Conservation (phyloP, 64 coral and sea anemone genomes). For the Porites australiensis region DNA sequence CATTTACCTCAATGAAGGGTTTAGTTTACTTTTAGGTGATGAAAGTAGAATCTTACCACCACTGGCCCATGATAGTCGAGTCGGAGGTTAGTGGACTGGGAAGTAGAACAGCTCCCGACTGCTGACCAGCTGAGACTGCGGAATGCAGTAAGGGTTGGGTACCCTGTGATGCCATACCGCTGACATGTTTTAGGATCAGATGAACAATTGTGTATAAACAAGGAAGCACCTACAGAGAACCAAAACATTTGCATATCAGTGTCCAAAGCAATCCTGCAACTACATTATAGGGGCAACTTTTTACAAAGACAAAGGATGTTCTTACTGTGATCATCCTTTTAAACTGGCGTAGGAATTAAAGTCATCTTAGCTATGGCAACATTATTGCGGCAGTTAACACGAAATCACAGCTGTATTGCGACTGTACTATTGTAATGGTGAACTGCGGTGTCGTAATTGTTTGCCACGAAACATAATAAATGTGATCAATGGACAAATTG, state of each 20-base stretch:
- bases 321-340: no score
- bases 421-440: no score
- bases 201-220: conserved; percentile 94
- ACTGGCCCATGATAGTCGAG: conserved; percentile 91
- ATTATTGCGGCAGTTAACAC: no score
- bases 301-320: no score
- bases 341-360: no score
- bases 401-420: no score
- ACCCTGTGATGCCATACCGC: conserved; percentile 85
- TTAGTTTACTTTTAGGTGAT: not conserved
- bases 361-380: no score
- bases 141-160: conserved; percentile 90
- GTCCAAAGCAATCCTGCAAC: not conserved
- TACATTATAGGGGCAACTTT: not conserved
- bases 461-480: no score
- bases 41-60: conserved; percentile 51
- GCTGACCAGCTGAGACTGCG: conserved; percentile 93
- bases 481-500: no score
- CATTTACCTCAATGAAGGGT: no score
- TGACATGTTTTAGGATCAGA: conserved; percentile 71
- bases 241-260: not conserved
- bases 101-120: conserved; percentile 59
- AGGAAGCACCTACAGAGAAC: conserved; percentile 59
- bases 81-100: conserved; percentile 77
- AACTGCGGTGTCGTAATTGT: no score